Conservation (phyloP, 2,888 invertebrate species). For the Protonemura montana region DNA sequence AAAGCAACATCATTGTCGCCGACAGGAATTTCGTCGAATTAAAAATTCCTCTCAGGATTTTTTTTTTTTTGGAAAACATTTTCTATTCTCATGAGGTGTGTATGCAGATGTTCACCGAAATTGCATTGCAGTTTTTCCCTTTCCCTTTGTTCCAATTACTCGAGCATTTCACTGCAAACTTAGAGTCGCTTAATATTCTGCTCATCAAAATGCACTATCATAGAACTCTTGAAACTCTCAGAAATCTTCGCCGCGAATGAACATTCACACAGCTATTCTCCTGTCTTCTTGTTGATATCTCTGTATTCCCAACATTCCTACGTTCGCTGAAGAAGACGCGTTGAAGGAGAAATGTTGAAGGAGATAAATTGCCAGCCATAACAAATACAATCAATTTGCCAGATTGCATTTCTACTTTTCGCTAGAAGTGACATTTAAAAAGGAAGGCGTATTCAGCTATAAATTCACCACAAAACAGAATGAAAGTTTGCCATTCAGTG, state of each 20-base stretch:
- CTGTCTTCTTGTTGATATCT: neutral
- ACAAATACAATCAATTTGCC: no score
- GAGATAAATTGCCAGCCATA: no score
- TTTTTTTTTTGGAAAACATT: no score
- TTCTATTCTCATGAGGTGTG: no score
- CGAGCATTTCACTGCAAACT: neutral
- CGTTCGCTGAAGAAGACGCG: neutral
- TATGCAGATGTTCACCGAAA: neutral
- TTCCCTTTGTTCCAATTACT: neutral
- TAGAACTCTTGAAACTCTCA: neutral
- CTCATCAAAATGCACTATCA: neutral
- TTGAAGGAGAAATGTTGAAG: neutral
- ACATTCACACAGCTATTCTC: neutral
- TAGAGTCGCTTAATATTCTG: neutral
- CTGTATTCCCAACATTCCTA: neutral
- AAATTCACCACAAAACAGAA: neutral
- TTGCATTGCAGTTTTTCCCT: neutral
- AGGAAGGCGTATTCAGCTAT: neutral
- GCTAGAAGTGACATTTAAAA: neutral
- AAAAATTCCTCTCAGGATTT: no score
- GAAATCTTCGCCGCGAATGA: neutral
- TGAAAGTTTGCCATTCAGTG: neutral
- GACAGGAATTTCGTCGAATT: no score
- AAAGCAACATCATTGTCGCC: no score
- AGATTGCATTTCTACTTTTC: neutral